Evolutionary conservation across 2,888 invertebrate genomes (phyloP).

Genomic region (Mythimna vitellina): DNA sequence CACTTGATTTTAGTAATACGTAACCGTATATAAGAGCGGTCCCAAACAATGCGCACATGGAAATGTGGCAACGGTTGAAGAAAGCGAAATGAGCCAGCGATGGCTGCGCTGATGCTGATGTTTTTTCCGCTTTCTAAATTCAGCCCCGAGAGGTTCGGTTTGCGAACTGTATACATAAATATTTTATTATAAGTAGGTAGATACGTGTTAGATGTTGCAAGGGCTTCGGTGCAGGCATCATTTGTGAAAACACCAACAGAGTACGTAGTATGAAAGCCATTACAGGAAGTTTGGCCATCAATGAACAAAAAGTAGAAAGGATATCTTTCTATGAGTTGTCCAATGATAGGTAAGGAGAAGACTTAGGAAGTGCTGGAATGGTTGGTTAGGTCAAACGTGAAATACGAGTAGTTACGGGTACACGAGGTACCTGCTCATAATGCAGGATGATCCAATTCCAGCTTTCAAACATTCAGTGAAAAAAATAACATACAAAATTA

Average conservation of each 20-base stretch:
- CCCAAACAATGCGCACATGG: conserved; percentile 78
- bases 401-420: no score
- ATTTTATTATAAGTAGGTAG: conserved; percentile 32
- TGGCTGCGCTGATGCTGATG: conserved; percentile 80
- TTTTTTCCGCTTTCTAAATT: conserved; percentile 88
- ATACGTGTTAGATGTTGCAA: conserved; percentile 8
- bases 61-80: conserved; percentile 75
- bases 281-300: not conserved
- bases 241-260: not conserved
- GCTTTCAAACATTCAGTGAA: no score
- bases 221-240: conserved; percentile 17
- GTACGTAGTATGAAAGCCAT: not conserved
- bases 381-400: no score
- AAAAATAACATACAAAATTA: not conserved
- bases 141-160: conserved; percentile 69
- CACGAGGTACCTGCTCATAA: no score
- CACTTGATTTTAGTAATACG: conserved; percentile 51
- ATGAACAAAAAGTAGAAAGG: not conserved
- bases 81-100: conserved; percentile 84
- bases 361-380: no score
- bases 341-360: no score
- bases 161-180: conserved; percentile 50
- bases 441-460: no score
- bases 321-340: no score
- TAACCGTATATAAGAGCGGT: conserved; percentile 52